Evolutionary conservation across 2,797 vertebrate species (phyloP), one percentile per base, ranked within the genome.

Genomic region (Apodemus agrarius): DNA sequence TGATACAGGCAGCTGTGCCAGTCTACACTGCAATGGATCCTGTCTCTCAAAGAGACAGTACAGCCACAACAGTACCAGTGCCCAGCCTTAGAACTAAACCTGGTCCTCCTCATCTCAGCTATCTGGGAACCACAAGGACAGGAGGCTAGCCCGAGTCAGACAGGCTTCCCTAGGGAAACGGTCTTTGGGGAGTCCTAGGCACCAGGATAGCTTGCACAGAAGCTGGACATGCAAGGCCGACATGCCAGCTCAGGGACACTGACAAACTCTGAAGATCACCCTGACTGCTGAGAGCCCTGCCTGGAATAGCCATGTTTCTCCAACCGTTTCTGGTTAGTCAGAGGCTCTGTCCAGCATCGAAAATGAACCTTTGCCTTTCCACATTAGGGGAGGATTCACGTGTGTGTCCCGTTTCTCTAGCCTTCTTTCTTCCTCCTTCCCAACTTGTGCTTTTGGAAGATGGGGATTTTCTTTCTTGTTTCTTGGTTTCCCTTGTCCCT

Each of bases 381-480:
- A 1, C 9, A 1, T 34, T 37, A 4, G 2, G 19, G 24, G 43
- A 69, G 4, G 31, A 14, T 5, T 72, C 31, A 1, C 3, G 3
- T 24, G 34, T 49, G 16, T 34, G 2, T 3, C 31, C 16, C 6
- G 4, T 22, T 57, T n/a, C 26, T 19, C n/a, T 9, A 80, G 80
- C 7, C 22, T 46, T 13, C 1, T 43, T 14, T 74, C 52, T 37
- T 17, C 21, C 11, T n/a, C 61, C 37, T 52, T 78, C 40, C 46
- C 31, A 31, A 0, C 11, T 57, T 72, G 22, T 4, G 8, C 19
- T 63, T 72, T 65, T 2, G 10, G 69, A 76, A 46, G 75, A 79
- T 43, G 19, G 65, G 65, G 19, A 37, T n/a, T n/a, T 8, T 12
- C 72, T 75, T 80, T 8, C 59, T 22, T 21, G 11, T 78, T 76